These are phyloP conservation scores for Enteromius mattozi DNA, from an alignment of 2,797 vertebrate species.

Conservation along the genomic window DNA sequence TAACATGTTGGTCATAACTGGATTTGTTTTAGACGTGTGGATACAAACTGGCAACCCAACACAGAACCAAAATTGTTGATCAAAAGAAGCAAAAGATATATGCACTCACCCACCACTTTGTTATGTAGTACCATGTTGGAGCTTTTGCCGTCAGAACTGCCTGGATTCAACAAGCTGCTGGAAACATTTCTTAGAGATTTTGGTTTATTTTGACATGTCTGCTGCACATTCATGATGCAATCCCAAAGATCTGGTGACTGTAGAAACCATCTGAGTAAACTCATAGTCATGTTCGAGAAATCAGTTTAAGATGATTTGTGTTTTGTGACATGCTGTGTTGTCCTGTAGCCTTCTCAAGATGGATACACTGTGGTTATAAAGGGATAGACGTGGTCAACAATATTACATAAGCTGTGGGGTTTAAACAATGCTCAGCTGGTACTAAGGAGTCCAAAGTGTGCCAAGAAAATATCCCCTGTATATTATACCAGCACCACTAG, in stretches of 20 bases:
- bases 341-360: background rate
- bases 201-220: too few species aligned
- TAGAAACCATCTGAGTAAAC: background rate
- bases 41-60: background rate
- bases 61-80: background rate
- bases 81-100: background rate
- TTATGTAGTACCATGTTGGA: too few species aligned
- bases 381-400: background rate
- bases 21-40: background rate
- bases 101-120: too few species aligned
- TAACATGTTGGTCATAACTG: background rate
- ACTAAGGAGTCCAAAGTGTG: background rate
- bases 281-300: too few species aligned
- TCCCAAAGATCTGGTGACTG: background rate
- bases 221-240: background rate
- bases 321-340: background rate
- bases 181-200: too few species aligned
- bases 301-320: too few species aligned
- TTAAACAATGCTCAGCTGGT: background rate
- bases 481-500: background rate
- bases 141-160: too few species aligned
- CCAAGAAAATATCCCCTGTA: background rate
- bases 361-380: background rate
- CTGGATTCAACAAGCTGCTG: too few species aligned
- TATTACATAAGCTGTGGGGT: background rate